These are phyloP conservation scores for Microtus ochrogaster DNA, from an alignment of 2,113 vertebrate genomes.

Conservation along the genomic window DNA sequence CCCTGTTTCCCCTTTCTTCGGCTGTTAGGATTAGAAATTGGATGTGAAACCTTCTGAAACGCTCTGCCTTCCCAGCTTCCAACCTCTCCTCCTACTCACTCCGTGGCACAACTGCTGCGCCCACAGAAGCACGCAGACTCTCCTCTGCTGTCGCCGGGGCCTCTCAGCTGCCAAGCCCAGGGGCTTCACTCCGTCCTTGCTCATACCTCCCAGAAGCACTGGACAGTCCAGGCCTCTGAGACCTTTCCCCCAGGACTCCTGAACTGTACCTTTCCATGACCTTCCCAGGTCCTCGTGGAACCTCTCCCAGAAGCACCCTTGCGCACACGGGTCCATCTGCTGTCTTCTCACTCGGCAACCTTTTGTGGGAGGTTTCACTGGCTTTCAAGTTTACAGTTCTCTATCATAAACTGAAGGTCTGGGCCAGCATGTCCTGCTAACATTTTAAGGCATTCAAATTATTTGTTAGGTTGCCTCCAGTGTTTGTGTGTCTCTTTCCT, in stretches of 20 bases:
- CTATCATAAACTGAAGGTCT: background rate
- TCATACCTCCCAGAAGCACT: background rate
- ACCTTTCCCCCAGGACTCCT: background rate
- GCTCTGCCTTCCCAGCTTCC: background rate
- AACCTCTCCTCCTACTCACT: background rate
- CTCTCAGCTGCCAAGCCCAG: background rate
- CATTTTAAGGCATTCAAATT: background rate
- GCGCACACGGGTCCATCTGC: background rate
- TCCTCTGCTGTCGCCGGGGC: slow-evolving; percentile 17
- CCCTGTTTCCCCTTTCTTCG: slow-evolving; percentile 25
- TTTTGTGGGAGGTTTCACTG: background rate
- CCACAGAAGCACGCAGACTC: background rate
- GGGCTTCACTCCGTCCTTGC: background rate
- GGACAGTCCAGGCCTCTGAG: background rate
- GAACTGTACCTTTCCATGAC: too few relatives aligned
- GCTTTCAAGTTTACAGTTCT: background rate
- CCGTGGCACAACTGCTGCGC: background rate
- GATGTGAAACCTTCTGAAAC: slow-evolving; percentile 34
- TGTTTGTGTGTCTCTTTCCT: background rate
- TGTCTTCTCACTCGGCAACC: background rate
- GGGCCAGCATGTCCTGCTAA: background rate
- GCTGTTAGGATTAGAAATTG: slow-evolving; percentile 38
- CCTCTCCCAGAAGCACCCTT: background rate
- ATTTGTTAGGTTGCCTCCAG: background rate
- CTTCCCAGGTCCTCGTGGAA: too few relatives aligned